These are phyloP conservation scores for Umimayanthus chanpuru DNA, from an alignment of 92 coral and sea anemone species.

Conservation along the genomic window DNA sequence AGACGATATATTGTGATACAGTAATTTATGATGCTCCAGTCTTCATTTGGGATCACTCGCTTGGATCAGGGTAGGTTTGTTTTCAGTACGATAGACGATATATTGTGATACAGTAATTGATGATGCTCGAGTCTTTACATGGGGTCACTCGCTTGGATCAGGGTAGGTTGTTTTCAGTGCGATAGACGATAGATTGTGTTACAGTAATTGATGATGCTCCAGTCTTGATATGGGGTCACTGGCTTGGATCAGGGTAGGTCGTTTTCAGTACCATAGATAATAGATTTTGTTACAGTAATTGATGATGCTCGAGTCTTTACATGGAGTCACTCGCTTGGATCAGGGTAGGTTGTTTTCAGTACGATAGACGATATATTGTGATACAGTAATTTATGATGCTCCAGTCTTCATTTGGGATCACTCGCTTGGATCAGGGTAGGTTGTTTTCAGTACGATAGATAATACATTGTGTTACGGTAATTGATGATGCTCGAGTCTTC, in stretches of 20 bases:
- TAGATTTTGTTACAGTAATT: background rate
- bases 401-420: conserved; percentile 32
- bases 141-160: no score
- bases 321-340: no score
- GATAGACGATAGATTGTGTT: background rate
- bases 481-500: conserved; percentile 59
- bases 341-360: no score
- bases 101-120: background rate
- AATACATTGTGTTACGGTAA: no score
- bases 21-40: conserved; percentile 60
- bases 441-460: conserved; percentile 7
- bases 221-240: conserved; percentile 45
- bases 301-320: no score
- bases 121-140: no score
- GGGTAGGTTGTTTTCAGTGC: no score
- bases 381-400: background rate
- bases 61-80: conserved; percentile 49
- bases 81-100: no score
- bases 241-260: conserved; percentile 58
- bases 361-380: background rate
- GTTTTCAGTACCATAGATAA: no score
- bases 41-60: conserved; percentile 94
- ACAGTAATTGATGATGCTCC: background rate
- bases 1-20: no score
- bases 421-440: conserved; percentile 66